Percentiles rank a stretch among this genome's conserved stretches.
Evolutionary conservation across 37 sponge, comb jelly and placozoan species (phyloP).

Genomic region (Halichondria panicea): DNA sequence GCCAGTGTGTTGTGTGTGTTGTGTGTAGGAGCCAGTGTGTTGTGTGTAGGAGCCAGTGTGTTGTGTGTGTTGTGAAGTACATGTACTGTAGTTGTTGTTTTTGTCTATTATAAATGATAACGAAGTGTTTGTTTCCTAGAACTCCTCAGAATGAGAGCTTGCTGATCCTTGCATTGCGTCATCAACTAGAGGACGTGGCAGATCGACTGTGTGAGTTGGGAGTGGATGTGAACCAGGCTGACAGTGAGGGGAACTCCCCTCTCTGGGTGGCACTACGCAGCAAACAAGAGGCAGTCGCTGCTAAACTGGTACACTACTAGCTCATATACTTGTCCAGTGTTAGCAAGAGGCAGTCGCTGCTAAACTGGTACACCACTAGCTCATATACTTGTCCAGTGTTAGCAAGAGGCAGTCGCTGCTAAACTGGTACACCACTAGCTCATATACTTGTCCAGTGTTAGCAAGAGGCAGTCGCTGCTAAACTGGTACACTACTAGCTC

Average conservation of each 20-base stretch:
- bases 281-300: slow-evolving; percentile 74
- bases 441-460: too few relatives aligned
- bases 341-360: slow-evolving; percentile 76
- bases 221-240: slow-evolving; percentile 60
- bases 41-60: slow-evolving; percentile 12
- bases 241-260: slow-evolving; percentile 71
- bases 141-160: slow-evolving; percentile 47
- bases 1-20: not conserved
- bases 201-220: slow-evolving; percentile 82
- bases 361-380: slow-evolving; percentile 58
- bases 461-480: slow-evolving; percentile 74
- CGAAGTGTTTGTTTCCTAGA: slow-evolving; percentile 10
- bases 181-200: slow-evolving; percentile 72
- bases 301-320: slow-evolving; percentile 63
- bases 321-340: too few relatives aligned
- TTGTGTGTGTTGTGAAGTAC: slow-evolving; percentile 1
- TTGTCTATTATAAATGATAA: not conserved
- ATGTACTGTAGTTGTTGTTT: not conserved
- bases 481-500: slow-evolving; percentile 54
- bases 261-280: slow-evolving; percentile 92
- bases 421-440: slow-evolving; percentile 58
- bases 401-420: slow-evolving; percentile 74
- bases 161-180: slow-evolving; percentile 68
- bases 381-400: too few relatives aligned
- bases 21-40: not conserved